These are phyloP conservation scores for Clusia tigrina DNA, from an alignment of 2,888 invertebrate genomes.

Conservation along the genomic window DNA sequence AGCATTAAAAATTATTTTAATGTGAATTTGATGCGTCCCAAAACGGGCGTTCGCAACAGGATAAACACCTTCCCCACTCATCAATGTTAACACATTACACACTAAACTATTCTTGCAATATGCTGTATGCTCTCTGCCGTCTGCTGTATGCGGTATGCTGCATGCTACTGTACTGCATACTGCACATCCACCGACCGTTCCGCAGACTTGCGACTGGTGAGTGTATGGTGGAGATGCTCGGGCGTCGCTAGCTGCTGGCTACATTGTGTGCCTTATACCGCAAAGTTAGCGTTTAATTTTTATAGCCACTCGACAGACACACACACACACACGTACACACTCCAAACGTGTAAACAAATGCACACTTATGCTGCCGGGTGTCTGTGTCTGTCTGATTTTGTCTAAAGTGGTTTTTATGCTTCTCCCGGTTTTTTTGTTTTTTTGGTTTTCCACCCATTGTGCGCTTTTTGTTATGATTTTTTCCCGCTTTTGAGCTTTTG, in stretches of 20 bases:
- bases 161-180: background rate
- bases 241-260: background rate
- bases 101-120: background rate
- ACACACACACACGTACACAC: background rate
- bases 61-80: background rate
- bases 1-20: conserved; percentile 51
- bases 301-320: background rate
- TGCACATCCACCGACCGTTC: background rate
- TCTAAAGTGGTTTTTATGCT: background rate
- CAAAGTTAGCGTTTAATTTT: conserved; percentile 8
- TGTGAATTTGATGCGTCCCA: conserved; percentile 31
- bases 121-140: background rate
- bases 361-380: conserved; percentile 4
- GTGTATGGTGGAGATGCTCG: background rate
- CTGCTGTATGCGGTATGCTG: background rate
- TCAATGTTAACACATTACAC: background rate
- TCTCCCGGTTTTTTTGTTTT: background rate
- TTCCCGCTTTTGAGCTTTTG: background rate
- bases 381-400: background rate
- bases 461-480: background rate
- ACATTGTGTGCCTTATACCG: background rate
- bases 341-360: background rate
- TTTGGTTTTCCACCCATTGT: too few relatives aligned
- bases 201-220: background rate
- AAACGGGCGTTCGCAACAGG: conserved; percentile 4